Evolutionary conservation across 1,140 invertebrate species (phyloP).

Genomic region (Heliconius eleuchia): DNA sequence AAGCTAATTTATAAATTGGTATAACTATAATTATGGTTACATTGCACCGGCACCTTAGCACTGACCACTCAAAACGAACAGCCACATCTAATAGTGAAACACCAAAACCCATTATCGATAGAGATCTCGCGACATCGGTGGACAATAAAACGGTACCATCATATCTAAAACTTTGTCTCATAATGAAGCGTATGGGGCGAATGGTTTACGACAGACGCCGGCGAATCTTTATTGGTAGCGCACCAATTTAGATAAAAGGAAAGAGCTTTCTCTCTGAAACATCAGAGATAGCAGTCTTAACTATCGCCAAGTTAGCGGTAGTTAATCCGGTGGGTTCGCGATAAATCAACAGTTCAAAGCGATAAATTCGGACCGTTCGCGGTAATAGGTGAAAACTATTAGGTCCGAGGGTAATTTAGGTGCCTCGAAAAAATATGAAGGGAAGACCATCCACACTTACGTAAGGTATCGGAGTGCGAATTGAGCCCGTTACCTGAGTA

Average conservation of each 20-base stretch:
- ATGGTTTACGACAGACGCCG: conserved; percentile 79
- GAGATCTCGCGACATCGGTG: conserved; percentile 77
- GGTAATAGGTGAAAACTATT: conserved; percentile 81
- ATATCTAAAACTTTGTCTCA: conserved; percentile 81
- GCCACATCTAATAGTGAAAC: conserved; percentile 46
- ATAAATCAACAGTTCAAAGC: conserved; percentile 79
- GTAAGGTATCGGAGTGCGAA: conserved; percentile 42
- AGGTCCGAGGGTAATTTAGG: conserved; percentile 72
- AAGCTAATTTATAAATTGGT: too few species aligned
- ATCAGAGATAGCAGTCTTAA: conserved; percentile 80
- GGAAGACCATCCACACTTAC: conserved; percentile 31
- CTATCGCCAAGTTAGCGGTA: conserved; percentile 81
- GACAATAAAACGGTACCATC: conserved; percentile 81
- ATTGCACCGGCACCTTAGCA: background rate
- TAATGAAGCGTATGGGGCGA: conserved; percentile 81
- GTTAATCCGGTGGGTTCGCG: conserved; percentile 73
- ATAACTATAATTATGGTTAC: too few species aligned
- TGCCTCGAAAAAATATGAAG: conserved; percentile 73
- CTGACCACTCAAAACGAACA: background rate
- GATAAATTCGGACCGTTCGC: conserved; percentile 73
- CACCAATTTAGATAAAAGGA: conserved; percentile 82
- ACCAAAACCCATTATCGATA: conserved; percentile 77
- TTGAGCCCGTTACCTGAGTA: conserved; percentile 43
- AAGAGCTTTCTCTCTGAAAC: conserved; percentile 77
- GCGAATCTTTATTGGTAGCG: conserved; percentile 79